phyloP scores from a whole-genome alignment of 1,140 invertebrate genomes.

The Saxidomus purpurata region DNA sequence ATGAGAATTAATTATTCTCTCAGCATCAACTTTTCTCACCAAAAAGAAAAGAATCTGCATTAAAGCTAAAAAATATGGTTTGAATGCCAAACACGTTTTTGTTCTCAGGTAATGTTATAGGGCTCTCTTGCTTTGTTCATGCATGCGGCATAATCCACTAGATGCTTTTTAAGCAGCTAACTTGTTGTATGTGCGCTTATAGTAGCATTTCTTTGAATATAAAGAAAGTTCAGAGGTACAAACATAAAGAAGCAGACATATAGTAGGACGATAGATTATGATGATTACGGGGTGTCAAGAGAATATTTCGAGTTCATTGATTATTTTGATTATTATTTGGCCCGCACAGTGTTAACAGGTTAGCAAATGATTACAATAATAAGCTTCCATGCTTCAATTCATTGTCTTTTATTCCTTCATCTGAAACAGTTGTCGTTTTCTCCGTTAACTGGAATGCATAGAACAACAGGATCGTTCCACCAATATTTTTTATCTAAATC shows the following conservation, averaged over 20 bases:
- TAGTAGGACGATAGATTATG: constrained; percentile 6
- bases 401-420: not conserved
- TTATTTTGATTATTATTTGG: not conserved
- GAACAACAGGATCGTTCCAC: not conserved
- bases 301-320: not conserved
- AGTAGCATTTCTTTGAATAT: constrained; percentile 5
- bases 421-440: not conserved
- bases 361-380: constrained; percentile 24
- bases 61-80: no score
- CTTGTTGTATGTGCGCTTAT: not conserved
- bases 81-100: no score
- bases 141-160: no score
- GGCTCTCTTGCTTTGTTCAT: no score
- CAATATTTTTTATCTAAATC: not conserved
- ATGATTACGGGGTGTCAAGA: not conserved
- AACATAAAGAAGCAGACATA: not conserved
- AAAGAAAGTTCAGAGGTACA: not conserved
- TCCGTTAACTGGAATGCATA: not conserved
- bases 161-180: no score
- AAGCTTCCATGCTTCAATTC: not conserved
- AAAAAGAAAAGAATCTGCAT: no score
- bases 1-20: no score
- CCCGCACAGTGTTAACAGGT: not conserved
- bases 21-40: no score
- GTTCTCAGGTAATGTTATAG: no score